phyloP scores from a whole-genome alignment of 2,888 invertebrate species.

The Tetrapedia diversipes region DNA sequence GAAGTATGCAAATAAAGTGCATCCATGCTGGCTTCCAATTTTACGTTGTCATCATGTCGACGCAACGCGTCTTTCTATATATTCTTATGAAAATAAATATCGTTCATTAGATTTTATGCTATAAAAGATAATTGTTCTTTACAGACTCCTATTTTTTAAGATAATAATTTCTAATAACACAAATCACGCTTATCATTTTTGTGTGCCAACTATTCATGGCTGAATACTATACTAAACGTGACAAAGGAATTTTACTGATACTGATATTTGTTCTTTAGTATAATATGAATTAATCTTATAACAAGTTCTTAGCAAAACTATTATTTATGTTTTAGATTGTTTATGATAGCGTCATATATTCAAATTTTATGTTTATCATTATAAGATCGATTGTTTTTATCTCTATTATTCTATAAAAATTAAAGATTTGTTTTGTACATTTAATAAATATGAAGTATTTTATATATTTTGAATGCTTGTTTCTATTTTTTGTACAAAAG shows the following conservation, averaged over 20 bases:
- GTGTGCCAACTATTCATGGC: conserved; percentile 64
- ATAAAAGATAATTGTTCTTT: not conserved
- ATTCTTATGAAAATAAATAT: conserved; percentile 26
- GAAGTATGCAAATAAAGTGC: conserved; percentile 54
- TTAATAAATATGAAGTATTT: not conserved
- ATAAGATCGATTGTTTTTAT: conserved; percentile 4
- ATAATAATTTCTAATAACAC: conserved; percentile 4
- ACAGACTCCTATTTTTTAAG: not conserved
- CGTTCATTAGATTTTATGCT: not conserved
- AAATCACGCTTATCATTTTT: conserved; percentile 61
- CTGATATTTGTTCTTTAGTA: conserved; percentile 12
- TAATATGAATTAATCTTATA: not conserved
- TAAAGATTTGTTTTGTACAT: not conserved
- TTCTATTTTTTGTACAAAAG: not conserved
- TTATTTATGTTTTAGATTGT: not conserved
- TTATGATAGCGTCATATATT: not conserved
- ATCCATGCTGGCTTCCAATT: conserved; percentile 78
- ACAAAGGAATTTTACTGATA: conserved; percentile 66
- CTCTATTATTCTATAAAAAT: conserved; percentile 1
- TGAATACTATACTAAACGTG: conserved; percentile 61
- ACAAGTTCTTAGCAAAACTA: not conserved
- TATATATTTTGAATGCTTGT: not conserved
- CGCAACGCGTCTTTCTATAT: conserved; percentile 69
- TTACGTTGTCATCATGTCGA: conserved; percentile 83
- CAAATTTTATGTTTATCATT: conserved; percentile 1